Percentiles rank a stretch among this genome's conserved stretches.
phyloP scores from a whole-genome alignment of 2,888 invertebrate species.

The Eumerus sabulonum region DNA sequence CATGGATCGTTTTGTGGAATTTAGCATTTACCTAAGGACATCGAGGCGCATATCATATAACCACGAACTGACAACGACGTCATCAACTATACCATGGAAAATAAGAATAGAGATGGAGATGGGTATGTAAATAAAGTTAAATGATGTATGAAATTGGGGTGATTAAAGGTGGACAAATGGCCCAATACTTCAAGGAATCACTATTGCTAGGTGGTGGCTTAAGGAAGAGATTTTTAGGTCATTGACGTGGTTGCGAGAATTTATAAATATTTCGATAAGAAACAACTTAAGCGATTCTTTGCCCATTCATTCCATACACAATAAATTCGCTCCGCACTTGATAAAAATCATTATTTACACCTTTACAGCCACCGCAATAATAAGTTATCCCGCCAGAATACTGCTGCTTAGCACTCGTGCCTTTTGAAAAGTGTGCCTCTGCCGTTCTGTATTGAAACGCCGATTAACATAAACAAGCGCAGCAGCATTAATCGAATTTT shows the following conservation, averaged over 20 bases:
- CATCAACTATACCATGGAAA: background rate
- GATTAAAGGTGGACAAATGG: conserved; percentile 67
- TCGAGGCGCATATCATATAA: background rate
- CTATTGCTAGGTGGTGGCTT: conserved; percentile 5
- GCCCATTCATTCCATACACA: too few species aligned
- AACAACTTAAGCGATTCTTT: too few species aligned
- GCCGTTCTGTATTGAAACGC: too few species aligned
- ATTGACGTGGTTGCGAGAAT: conserved; percentile 30
- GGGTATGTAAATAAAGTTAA: conserved; percentile 67
- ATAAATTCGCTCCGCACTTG: too few species aligned
- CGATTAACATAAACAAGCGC: too few species aligned
- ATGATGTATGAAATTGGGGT: conserved; percentile 65
- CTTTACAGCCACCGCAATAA: too few species aligned
- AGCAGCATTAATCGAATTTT: too few species aligned
- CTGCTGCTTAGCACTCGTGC: too few species aligned
- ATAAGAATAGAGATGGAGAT: conserved; percentile 7
- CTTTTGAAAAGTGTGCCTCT: too few species aligned
- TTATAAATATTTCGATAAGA: too few species aligned
- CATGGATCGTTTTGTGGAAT: background rate
- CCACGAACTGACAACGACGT: background rate
- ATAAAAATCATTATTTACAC: too few species aligned
- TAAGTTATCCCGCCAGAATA: too few species aligned
- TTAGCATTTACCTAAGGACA: conserved; percentile 27
- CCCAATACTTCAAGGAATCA: conserved; percentile 52
- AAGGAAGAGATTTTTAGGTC: conserved; percentile 26